These are phyloP conservation scores for Sus scrofa DNA, from an alignment of 2,113 vertebrate species.

Conservation along the genomic window T2T-Sscrofa CM000819.6:137026001-137026500, in stretches of 20 bases:
- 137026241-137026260: neutral
- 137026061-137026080: neutral
- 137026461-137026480: too few relatives aligned
- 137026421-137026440: too few relatives aligned
- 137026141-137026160: neutral
- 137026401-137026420: too few relatives aligned
- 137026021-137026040: neutral
- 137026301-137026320: too few relatives aligned
- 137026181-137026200: neutral
- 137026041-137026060: neutral
- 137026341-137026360: too few relatives aligned
- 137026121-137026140: neutral
- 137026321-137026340: too few relatives aligned
- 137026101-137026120: neutral
- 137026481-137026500: too few relatives aligned
- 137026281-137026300: neutral
- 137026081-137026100: neutral
- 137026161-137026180: neutral
- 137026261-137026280: neutral
- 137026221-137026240: neutral
- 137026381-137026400: too few relatives aligned
- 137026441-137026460: too few relatives aligned
- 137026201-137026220: neutral
- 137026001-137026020: neutral
- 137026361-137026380: too few relatives aligned